These are phyloP conservation scores for Hemiscyllium ocellatum DNA, from an alignment of 2,113 vertebrate species.

Conservation along the genomic window DNA sequence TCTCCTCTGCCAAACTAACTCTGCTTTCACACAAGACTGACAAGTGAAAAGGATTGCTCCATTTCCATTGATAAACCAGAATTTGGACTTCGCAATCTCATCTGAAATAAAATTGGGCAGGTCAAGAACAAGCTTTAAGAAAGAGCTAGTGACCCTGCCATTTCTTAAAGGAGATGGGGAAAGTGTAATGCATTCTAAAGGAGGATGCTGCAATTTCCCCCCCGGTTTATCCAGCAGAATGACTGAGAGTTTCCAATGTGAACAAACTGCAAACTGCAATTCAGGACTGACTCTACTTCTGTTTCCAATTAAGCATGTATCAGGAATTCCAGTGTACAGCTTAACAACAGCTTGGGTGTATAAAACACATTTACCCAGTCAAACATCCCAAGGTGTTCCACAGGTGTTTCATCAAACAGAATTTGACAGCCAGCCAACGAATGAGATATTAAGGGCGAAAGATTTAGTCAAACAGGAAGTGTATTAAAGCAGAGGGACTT, in stretches of 20 bases:
- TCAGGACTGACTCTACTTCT: not conserved
- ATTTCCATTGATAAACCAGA: not conserved
- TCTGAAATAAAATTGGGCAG: not conserved
- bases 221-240: not conserved
- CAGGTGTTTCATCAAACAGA: not conserved
- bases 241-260: not conserved
- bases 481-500: not conserved
- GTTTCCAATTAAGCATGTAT: not conserved
- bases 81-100: not conserved
- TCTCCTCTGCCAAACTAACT: not conserved
- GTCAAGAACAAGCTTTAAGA: not conserved
- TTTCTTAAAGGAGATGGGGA: not conserved
- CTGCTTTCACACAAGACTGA: not conserved
- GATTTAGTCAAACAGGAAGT: not conserved
- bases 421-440: not conserved
- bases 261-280: not conserved
- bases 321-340: not conserved
- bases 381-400: not conserved
- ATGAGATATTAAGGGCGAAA: not conserved
- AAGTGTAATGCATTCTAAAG: not conserved
- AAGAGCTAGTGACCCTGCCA: not conserved
- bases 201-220: not conserved
- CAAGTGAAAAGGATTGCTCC: not conserved
- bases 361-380: not conserved
- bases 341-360: not conserved